These are phyloP conservation scores for Pentalonia nigronervosa DNA, from an alignment of 1,140 invertebrate genomes.

Conservation along the genomic window DNA sequence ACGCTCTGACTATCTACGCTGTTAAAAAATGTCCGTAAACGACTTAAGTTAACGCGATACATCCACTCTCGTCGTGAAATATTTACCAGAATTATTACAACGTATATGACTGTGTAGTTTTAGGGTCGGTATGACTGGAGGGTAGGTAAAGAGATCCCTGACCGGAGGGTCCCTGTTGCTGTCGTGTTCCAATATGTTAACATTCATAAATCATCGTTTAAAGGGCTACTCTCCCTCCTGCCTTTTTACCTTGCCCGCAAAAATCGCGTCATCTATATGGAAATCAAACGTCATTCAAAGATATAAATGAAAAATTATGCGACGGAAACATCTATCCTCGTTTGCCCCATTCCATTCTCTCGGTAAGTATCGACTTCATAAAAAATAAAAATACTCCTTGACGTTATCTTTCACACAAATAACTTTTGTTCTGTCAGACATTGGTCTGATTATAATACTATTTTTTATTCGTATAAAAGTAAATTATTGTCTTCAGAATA, in stretches of 20 bases:
- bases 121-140: slow-evolving; percentile 34
- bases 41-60: slow-evolving; percentile 33
- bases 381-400: slow-evolving; percentile 15
- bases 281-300: slow-evolving; percentile 56
- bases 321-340: slow-evolving; percentile 40
- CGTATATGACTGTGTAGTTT: slow-evolving; percentile 35
- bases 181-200: slow-evolving; percentile 58
- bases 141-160: slow-evolving; percentile 41
- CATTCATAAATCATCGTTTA: slow-evolving; percentile 58
- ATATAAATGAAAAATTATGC: slow-evolving; percentile 58
- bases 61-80: neutral
- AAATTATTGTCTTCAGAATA: neutral
- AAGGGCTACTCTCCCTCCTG: slow-evolving; percentile 31
- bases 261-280: slow-evolving; percentile 57
- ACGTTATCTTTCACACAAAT: slow-evolving; percentile 40
- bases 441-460: slow-evolving; percentile 31
- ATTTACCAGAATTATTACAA: slow-evolving; percentile 49
- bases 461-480: slow-evolving; percentile 37
- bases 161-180: slow-evolving; percentile 54
- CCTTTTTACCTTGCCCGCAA: slow-evolving; percentile 54
- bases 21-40: slow-evolving; percentile 20
- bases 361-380: slow-evolving; percentile 45
- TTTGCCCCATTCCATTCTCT: neutral
- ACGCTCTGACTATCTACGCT: neutral
- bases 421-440: slow-evolving; percentile 32